Evolutionary conservation across 2,888 invertebrate genomes (phyloP).

Genomic region (Orthonevra nobilis): DNA sequence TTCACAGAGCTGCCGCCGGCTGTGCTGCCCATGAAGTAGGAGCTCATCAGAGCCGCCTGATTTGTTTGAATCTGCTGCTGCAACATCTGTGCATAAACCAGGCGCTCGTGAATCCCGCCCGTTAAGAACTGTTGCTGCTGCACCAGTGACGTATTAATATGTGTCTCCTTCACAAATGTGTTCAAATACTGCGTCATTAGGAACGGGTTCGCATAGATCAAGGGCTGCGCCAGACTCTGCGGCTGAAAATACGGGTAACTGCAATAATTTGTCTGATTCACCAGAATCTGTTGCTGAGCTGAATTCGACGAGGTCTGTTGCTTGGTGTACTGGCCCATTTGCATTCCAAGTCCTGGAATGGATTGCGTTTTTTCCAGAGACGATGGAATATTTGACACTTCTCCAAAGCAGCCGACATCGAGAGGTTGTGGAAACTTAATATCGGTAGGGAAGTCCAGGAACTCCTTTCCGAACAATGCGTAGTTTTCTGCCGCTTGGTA

Average conservation of each 20-base stretch:
- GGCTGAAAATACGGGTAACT: conserved; percentile 34
- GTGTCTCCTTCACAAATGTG: conserved; percentile 72
- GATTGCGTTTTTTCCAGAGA: not conserved
- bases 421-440: conserved; percentile 32
- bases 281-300: conserved; percentile 38
- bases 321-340: conserved; percentile 17
- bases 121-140: conserved; percentile 69
- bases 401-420: conserved; percentile 26
- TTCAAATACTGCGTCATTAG: conserved; percentile 73
- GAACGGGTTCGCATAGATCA: conserved; percentile 73
- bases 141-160: conserved; percentile 45
- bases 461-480: conserved; percentile 74
- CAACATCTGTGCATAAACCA: conserved; percentile 73
- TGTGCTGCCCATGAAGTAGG: not conserved
- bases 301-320: not conserved
- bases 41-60: conserved; percentile 16
- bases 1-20: conserved; percentile 1
- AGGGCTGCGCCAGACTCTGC: conserved; percentile 65
- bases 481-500: conserved; percentile 77
- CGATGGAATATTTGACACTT: not conserved
- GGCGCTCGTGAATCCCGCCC: conserved; percentile 71
- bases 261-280: conserved; percentile 50
- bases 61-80: conserved; percentile 71
- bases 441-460: conserved; percentile 73
- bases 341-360: conserved; percentile 15